phyloP scores from a whole-genome alignment of 1,140 invertebrate species.

The Tetramorium alpestre region DNA sequence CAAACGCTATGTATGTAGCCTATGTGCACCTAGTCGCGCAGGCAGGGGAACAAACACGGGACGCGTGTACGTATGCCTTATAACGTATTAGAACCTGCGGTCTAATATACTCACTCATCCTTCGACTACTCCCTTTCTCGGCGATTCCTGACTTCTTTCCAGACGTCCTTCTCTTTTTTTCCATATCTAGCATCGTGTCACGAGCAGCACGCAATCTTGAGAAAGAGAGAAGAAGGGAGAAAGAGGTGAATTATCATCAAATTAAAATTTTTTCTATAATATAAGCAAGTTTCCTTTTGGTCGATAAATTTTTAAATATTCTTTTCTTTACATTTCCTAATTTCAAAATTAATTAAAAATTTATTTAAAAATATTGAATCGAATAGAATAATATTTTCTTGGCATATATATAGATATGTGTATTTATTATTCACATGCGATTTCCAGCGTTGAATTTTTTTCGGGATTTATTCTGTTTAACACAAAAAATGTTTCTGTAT shows the following conservation, averaged over 20 bases:
- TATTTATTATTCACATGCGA: neutral
- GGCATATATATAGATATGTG: neutral
- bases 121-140: neutral
- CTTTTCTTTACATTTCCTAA: too few species aligned
- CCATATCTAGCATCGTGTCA: neutral
- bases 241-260: neutral
- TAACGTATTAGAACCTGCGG: constrained; percentile 65
- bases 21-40: constrained; percentile 27
- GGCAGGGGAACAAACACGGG: constrained; percentile 33
- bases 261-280: neutral
- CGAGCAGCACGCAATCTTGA: neutral
- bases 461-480: neutral
- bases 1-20: constrained; percentile 26
- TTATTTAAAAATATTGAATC: neutral
- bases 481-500: neutral
- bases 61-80: constrained; percentile 50
- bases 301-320: neutral
- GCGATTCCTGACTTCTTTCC: constrained; percentile 36
- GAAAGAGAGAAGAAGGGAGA: neutral
- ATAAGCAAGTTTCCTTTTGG: neutral
- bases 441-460: neutral
- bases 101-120: constrained; percentile 63
- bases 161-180: constrained; percentile 45
- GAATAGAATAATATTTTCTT: neutral
- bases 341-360: neutral